Percentiles rank a stretch among this genome's conserved stretches.
Evolutionary conservation across 2,113 vertebrate species (phyloP).

Genomic region (Athene noctua): DNA sequence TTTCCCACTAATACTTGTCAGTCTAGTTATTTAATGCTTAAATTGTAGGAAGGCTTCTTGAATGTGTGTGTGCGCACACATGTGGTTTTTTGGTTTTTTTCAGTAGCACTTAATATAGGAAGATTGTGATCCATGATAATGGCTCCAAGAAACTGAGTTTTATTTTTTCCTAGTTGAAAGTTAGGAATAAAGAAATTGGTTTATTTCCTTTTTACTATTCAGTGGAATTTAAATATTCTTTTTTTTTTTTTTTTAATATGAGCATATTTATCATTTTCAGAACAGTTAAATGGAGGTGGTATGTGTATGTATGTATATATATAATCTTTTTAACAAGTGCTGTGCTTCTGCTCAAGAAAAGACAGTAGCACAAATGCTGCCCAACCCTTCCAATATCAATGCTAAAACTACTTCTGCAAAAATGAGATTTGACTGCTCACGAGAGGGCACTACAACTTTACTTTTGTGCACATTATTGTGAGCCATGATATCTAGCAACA

Average conservation of each 20-base stretch:
- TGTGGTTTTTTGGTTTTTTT: neutral
- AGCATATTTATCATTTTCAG: neutral
- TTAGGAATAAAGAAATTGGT: neutral
- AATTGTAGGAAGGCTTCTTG: neutral
- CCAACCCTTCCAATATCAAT: neutral
- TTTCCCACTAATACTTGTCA: neutral
- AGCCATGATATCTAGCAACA: neutral
- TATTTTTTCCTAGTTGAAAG: neutral
- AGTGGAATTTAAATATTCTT: neutral
- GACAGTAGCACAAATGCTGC: neutral
- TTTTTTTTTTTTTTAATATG: neutral
- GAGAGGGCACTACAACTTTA: constrained; percentile 53
- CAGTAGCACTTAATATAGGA: neutral
- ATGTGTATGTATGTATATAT: neutral
- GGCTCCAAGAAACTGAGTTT: neutral
- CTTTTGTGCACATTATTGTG: neutral
- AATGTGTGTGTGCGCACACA: neutral
- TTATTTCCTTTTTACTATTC: neutral
- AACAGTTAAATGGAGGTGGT: neutral
- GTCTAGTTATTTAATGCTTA: neutral
- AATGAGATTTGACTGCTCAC: neutral
- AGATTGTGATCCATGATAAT: neutral
- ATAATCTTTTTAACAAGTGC: neutral
- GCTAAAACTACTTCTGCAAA: neutral
- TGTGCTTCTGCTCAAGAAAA: rapidly evolving